Conservation (phyloP, 2,797 vertebrate genomes). For the Alosa sapidissima region DNA sequence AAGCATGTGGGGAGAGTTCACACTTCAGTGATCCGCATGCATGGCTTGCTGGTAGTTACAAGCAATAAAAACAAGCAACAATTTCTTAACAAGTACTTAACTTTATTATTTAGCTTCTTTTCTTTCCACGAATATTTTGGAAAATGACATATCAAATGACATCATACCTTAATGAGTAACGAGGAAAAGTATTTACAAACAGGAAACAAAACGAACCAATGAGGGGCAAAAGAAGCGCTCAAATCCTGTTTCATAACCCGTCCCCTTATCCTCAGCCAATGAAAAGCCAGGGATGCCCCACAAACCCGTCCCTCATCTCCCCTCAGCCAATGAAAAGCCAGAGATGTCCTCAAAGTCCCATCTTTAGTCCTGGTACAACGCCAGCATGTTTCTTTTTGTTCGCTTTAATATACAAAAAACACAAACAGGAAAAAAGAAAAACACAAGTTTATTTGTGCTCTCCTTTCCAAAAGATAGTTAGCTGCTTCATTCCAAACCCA, state of each 20-base stretch:
- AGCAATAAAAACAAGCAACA: neutral
- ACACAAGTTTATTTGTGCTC: neutral
- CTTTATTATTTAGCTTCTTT: neutral
- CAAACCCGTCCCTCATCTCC: neutral
- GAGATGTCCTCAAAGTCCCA: neutral
- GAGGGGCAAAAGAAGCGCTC: neutral
- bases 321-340: neutral
- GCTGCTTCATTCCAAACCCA: neutral
- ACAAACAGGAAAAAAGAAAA: neutral
- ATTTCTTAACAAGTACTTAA: neutral
- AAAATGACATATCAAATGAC: neutral
- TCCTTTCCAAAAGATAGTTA: neutral
- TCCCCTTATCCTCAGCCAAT: neutral
- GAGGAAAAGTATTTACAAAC: neutral
- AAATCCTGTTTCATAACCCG: neutral
- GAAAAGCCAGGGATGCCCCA: neutral
- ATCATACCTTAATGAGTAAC: neutral
- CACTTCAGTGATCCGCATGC: too few species aligned
- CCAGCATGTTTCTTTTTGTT: neutral
- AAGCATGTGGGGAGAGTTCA: too few species aligned
- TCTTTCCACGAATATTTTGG: neutral
- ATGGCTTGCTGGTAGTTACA: neutral
- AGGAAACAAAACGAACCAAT: neutral
- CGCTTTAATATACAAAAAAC: neutral
- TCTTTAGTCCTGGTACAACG: neutral